Evolutionary conservation across 2,113 vertebrate genomes (phyloP), one percentile per base, ranked within the genome.

Genomic region (Pelmatolapia mariae): DNA sequence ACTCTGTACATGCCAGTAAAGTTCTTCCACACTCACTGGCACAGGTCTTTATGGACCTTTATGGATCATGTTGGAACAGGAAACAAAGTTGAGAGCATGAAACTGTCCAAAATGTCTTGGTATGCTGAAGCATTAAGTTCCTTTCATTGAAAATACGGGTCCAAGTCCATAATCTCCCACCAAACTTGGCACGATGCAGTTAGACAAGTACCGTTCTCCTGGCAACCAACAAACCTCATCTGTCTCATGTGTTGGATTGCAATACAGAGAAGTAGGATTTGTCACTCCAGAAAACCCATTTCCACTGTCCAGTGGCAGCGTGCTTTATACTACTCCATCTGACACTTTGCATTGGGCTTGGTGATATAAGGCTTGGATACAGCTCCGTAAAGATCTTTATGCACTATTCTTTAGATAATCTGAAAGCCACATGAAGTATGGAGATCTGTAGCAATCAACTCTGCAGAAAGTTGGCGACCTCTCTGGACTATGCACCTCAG

Each of bases 391-490:
- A 19, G 16, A 31, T 3, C 59, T 63, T 16, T 63, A 63, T 0
- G 3, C 18, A 36, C 59, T 36, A 0, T 2, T 63, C 59, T 36
- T 63, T 36, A 63, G 59, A 4, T 63, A 36, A 0, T n/a, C 18
- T 36, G 59, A 63, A 63, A 63, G 31, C 31, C 59, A 2, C 59
- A n/a, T 36, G 59, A 63, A 63, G 59, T 63, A n/a, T 12, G 59
- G 31, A n/a, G 31, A 7, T 63, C 59, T 63, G 59, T 0, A 63
- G 59, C 10, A 63, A 63, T 63, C 31, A 0, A n/a, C 31, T 63
- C 16, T 63, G 31, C 59, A 36, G 59, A 63, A 63, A 36, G 6
- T 63, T 36, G 18, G 31, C 10, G 2, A 66, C 61, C 61, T 66
- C 31, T 5, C 18, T 36, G 59, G 1, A 11, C 9, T 61, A 0